Evolutionary conservation across 2,888 invertebrate species (phyloP), one percentile per base, ranked within the genome.

Genomic region (Lagria hirta): DNA sequence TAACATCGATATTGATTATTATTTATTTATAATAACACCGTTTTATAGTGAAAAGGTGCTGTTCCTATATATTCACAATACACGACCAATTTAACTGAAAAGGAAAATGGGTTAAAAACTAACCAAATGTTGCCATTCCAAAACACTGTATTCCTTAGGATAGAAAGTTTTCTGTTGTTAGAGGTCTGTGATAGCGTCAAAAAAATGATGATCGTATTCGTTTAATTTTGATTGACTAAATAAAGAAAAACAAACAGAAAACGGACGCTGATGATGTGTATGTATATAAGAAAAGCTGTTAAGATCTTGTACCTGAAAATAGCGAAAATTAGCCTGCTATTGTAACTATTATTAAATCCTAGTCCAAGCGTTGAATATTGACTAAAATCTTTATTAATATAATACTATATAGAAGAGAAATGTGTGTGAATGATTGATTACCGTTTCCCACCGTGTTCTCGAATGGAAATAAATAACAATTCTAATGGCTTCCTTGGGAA

Each of bases 301-400:
- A 51, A 58, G 51, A 57, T 54, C 54, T 44, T 49, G 58, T 58
- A 57, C 58, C 57, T 58, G 57, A 58, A 52, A 48, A 52, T 55
- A 52, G 50, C 49, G 49, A 53, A 54, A 48, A 43, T 48, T 52
- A 56, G 54, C 53, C 54, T 55, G 57, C 57, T 58, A 55, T 58
- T 58, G 54, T 55, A 55, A 57, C 55, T 52, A 35, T 26, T 51
- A n/a, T n/a, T n/a, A n/a, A 48, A 49, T 51, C 51, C 58, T 58
- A 58, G 57, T 58, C 58, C 54, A 56, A 49, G 51, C 51, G 48
- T 54, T 56, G 53, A 52, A 51, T 51, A 51, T 46, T 32, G 15
- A 34, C 38, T 36, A 48, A 51, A 54, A 54, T 44, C 44, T 43
- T 36, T 43, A 41, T 46, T 35, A n/a, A 36, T 46, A 32, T 48